phyloP scores from a whole-genome alignment of 2,113 vertebrate species.

The Cololabis saira region DNA sequence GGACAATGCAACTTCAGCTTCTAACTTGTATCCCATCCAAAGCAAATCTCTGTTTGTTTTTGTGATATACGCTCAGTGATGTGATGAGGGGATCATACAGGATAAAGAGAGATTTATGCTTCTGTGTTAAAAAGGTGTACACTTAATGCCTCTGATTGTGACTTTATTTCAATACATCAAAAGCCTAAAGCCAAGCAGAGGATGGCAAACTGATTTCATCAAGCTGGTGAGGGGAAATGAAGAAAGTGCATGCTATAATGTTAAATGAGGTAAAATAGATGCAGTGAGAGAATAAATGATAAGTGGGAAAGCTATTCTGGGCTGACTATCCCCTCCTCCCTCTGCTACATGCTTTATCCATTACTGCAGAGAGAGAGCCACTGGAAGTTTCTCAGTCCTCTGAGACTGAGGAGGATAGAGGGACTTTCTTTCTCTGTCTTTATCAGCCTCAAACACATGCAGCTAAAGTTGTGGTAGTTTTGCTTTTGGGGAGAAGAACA shows the following conservation, averaged over 20 bases:
- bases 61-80: too few relatives aligned
- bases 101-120: not conserved
- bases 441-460: constrained; percentile 34
- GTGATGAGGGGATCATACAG: not conserved
- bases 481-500: constrained; percentile 8
- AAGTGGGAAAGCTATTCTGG: constrained; percentile 29
- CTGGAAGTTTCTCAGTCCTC: constrained; percentile 65
- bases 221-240: constrained; percentile 6
- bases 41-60: not conserved
- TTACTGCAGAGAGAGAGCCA: constrained; percentile 61
- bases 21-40: not conserved
- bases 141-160: not conserved
- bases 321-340: constrained; percentile 16
- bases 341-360: constrained; percentile 71
- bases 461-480: constrained; percentile 7
- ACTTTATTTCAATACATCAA: not conserved
- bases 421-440: constrained; percentile 28
- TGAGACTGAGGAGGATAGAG: constrained; percentile 38
- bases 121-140: not conserved
- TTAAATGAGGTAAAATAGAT: constrained; percentile 5
- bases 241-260: constrained; percentile 19
- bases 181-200: constrained; percentile 21
- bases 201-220: constrained; percentile 16
- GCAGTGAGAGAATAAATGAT: constrained; percentile 16
- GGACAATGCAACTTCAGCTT: not conserved